These are phyloP conservation scores for Lycocerus yunnanus DNA, from an alignment of 2,888 invertebrate genomes.

Conservation along the genomic window DNA sequence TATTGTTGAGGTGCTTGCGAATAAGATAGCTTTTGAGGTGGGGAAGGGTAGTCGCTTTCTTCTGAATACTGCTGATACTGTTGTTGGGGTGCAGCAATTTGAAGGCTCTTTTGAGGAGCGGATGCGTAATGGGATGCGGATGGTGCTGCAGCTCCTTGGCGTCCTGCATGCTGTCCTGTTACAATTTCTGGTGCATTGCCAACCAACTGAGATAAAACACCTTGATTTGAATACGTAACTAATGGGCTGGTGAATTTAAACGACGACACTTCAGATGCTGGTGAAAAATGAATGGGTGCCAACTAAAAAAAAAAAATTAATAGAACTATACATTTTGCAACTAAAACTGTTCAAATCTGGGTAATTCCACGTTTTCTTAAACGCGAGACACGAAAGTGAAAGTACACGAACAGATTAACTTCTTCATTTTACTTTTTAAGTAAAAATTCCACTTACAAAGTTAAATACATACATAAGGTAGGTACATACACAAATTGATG, in stretches of 20 bases:
- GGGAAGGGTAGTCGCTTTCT: conserved; percentile 16
- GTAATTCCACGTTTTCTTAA: neutral
- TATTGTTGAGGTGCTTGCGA: neutral
- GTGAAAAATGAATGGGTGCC: conserved; percentile 41
- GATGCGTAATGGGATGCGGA: conserved; percentile 18
- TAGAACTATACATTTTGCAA: too few species aligned
- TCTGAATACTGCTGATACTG: conserved; percentile 7
- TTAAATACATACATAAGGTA: neutral
- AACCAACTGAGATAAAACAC: conserved; percentile 45
- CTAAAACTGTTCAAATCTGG: neutral
- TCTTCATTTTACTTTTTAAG: neutral
- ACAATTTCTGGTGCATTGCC: conserved; percentile 39
- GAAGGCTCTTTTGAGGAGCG: neutral
- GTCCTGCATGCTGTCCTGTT: conserved; percentile 12
- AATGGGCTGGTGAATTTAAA: conserved; percentile 53
- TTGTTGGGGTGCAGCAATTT: conserved; percentile 22
- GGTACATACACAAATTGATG: neutral
- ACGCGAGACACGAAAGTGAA: neutral
- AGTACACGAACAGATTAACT: neutral
- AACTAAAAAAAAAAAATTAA: neutral
- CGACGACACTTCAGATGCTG: conserved; percentile 52
- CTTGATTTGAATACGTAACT: conserved; percentile 51
- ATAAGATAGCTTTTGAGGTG: conserved; percentile 5
- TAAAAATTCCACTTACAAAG: neutral
- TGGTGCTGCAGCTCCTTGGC: conserved; percentile 21